Evolutionary conservation across 2,113 vertebrate genomes (phyloP).

Genomic region (Sprattus sprattus): DNA sequence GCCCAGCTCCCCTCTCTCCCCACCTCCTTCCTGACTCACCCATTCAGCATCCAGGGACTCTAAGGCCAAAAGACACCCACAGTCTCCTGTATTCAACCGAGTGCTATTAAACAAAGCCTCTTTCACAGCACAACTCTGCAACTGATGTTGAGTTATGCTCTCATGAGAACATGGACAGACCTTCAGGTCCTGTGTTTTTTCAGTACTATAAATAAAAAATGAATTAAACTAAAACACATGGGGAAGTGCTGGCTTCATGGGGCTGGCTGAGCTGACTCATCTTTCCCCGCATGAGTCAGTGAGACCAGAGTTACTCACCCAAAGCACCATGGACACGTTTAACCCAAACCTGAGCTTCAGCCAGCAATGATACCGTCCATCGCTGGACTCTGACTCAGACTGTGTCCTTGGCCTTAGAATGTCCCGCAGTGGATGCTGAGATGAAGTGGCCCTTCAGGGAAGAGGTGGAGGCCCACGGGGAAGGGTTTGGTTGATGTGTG

Average conservation of each 20-base stretch:
- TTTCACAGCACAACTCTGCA: background rate
- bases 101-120: background rate
- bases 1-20: slow-evolving; percentile 67
- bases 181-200: background rate
- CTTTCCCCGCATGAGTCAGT: background rate
- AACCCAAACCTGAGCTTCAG: background rate
- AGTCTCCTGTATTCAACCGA: background rate
- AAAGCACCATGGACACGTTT: background rate
- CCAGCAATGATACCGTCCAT: background rate
- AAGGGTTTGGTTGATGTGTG: slow-evolving; percentile 51
- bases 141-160: no score
- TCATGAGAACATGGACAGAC: background rate
- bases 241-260: background rate
- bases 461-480: slow-evolving; percentile 52
- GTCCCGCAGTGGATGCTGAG: background rate
- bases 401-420: slow-evolving; percentile 28
- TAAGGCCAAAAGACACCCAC: slow-evolving; percentile 5
- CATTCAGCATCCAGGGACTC: slow-evolving; percentile 52
- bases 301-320: background rate
- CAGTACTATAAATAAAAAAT: background rate
- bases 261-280: background rate
- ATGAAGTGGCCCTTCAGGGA: slow-evolving; percentile 3
- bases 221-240: background rate
- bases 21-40: slow-evolving; percentile 61
- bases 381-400: background rate